Evolutionary conservation across 2,113 vertebrate species (phyloP).

Genomic region (Nibea albiflora): DNA sequence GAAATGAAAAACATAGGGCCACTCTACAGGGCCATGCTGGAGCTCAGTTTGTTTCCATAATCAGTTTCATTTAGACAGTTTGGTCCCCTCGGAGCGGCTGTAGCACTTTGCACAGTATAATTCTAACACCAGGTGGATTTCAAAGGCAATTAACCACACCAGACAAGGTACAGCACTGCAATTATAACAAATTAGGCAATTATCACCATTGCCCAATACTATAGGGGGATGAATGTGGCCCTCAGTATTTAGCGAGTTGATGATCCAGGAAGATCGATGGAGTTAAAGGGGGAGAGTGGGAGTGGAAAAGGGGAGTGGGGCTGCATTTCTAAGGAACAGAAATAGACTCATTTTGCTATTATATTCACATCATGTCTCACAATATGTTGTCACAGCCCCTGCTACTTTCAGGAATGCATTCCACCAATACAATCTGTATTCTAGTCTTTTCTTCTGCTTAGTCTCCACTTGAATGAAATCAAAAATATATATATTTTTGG

Average conservation of each 20-base stretch:
- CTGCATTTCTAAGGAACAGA: slow-evolving; percentile 28
- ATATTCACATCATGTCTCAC: slow-evolving; percentile 53
- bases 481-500: slow-evolving; percentile 1
- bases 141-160: slow-evolving; percentile 60
- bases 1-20: slow-evolving; percentile 2
- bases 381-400: slow-evolving; percentile 43
- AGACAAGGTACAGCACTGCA: slow-evolving; percentile 53
- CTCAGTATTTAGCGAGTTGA: slow-evolving; percentile 47
- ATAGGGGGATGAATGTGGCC: slow-evolving; percentile 42
- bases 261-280: slow-evolving; percentile 49
- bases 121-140: slow-evolving; percentile 64
- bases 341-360: slow-evolving; percentile 59
- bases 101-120: slow-evolving; percentile 37
- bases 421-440: slow-evolving; percentile 23
- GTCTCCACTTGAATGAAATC: neutral
- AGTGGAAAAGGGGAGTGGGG: neutral
- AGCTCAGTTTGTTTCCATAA: slow-evolving; percentile 51
- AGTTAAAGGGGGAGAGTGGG: neutral
- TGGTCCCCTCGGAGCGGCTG: slow-evolving; percentile 36
- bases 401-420: slow-evolving; percentile 28
- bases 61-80: slow-evolving; percentile 38
- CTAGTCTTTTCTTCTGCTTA: neutral
- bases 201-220: slow-evolving; percentile 45
- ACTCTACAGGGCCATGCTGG: neutral
- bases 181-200: slow-evolving; percentile 71